Conservation (phyloP, 2,113 vertebrate genomes). For the Cyprinodon tularosa region DNA sequence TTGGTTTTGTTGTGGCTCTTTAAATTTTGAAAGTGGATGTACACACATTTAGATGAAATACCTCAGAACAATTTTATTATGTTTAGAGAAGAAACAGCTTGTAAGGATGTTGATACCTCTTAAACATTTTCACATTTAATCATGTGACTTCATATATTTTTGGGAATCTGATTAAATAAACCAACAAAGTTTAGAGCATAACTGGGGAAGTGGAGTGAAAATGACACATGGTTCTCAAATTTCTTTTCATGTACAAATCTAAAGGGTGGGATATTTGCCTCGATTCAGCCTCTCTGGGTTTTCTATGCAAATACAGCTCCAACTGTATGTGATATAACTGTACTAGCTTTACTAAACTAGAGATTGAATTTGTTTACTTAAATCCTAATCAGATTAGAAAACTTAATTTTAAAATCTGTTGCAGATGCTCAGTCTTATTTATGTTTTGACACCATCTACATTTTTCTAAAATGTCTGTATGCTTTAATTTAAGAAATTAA, state of each 20-base stretch:
- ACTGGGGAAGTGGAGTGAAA: not conserved
- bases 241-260: not conserved
- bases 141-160: not conserved
- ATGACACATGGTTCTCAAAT: not conserved
- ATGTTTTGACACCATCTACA: too few species aligned
- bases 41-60: not conserved
- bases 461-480: too few species aligned
- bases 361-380: not conserved
- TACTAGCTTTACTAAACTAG: not conserved
- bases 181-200: not conserved
- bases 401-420: too few species aligned
- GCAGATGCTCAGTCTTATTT: too few species aligned
- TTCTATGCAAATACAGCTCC: too few species aligned
- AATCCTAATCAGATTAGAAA: not conserved
- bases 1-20: slow-evolving; percentile 41
- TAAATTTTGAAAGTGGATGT: slow-evolving; percentile 7
- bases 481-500: too few species aligned
- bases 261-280: not conserved
- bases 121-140: not conserved
- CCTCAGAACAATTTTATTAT: not conserved
- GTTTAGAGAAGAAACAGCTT: not conserved
- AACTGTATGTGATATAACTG: too few species aligned
- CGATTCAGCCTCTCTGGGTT: not conserved
- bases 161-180: not conserved
- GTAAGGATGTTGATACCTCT: not conserved